A percentile compares a stretch with the other conserved stretches of the same genome.
These are phyloP conservation scores for Drosophila ogumai DNA, from an alignment of 1,140 invertebrate genomes.

Conservation along the genomic window DNA sequence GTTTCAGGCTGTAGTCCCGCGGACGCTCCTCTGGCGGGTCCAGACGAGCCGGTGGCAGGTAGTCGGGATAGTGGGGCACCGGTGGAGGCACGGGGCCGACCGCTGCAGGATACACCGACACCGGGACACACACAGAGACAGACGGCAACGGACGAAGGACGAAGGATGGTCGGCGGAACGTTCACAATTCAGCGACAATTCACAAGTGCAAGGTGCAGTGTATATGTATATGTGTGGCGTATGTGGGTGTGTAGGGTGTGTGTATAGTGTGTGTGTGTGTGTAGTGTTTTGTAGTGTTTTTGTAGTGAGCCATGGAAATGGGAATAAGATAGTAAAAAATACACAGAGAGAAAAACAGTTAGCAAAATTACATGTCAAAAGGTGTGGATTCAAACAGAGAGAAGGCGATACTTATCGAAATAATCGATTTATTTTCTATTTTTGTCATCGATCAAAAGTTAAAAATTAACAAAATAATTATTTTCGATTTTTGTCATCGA, in stretches of 20 bases:
- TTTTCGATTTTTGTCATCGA: background rate
- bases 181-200: slow-evolving; percentile 79
- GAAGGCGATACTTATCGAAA: slow-evolving; percentile 57
- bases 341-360: slow-evolving; percentile 77
- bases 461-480: background rate
- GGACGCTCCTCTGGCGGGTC: slow-evolving; percentile 12
- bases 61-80: slow-evolving; percentile 30
- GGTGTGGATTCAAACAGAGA: slow-evolving; percentile 56
- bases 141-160: slow-evolving; percentile 58
- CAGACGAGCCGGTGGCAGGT: slow-evolving; percentile 53
- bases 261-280: slow-evolving; percentile 30
- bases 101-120: slow-evolving; percentile 8
- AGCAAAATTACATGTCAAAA: slow-evolving; percentile 74
- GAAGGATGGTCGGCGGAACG: slow-evolving; percentile 62
- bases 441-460: background rate
- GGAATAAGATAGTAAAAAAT: slow-evolving; percentile 74
- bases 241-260: slow-evolving; percentile 16
- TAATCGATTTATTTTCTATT: background rate
- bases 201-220: slow-evolving; percentile 66
- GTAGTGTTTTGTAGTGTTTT: slow-evolving; percentile 4
- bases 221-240: slow-evolving; percentile 27
- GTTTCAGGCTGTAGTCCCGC: slow-evolving; percentile 71
- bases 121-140: slow-evolving; percentile 28
- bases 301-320: slow-evolving; percentile 53
- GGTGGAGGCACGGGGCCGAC: slow-evolving; percentile 30